Conservation (phyloP, 1,140 invertebrate genomes). For the Drepana arcuata region DNA sequence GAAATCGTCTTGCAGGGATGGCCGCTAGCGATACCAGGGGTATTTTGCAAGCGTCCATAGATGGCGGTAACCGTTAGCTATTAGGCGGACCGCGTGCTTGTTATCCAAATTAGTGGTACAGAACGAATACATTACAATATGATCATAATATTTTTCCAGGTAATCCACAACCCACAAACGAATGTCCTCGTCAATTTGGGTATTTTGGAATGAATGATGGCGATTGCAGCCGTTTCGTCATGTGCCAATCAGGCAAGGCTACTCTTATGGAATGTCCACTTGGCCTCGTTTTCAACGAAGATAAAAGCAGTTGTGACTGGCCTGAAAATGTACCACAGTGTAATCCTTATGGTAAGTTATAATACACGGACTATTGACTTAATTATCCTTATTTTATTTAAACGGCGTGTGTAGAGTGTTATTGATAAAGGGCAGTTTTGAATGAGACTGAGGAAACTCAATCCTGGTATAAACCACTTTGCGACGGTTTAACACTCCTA, state of each 20-base stretch:
- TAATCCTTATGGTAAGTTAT: constrained; percentile 75
- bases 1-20: neutral
- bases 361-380: neutral
- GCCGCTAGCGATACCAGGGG: too few species aligned
- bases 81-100: neutral
- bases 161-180: constrained; percentile 72
- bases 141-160: constrained; percentile 21
- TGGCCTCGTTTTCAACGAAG: constrained; percentile 86
- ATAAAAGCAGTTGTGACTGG: constrained; percentile 85
- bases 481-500: neutral
- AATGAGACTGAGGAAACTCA: too few species aligned
- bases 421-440: too few species aligned
- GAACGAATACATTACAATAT: neutral
- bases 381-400: too few species aligned
- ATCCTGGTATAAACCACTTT: neutral
- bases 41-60: too few species aligned
- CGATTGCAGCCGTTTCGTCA: constrained; percentile 86
- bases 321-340: constrained; percentile 82
- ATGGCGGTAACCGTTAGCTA: too few species aligned
- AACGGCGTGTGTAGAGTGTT: too few species aligned
- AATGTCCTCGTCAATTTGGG: constrained; percentile 87
- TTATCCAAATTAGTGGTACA: neutral
- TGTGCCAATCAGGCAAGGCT: constrained; percentile 80
- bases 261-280: constrained; percentile 78
- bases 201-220: constrained; percentile 79